These are phyloP conservation scores for Galleria mellonella DNA, from an alignment of 1,140 invertebrate genomes.

Conservation along the genomic window DNA sequence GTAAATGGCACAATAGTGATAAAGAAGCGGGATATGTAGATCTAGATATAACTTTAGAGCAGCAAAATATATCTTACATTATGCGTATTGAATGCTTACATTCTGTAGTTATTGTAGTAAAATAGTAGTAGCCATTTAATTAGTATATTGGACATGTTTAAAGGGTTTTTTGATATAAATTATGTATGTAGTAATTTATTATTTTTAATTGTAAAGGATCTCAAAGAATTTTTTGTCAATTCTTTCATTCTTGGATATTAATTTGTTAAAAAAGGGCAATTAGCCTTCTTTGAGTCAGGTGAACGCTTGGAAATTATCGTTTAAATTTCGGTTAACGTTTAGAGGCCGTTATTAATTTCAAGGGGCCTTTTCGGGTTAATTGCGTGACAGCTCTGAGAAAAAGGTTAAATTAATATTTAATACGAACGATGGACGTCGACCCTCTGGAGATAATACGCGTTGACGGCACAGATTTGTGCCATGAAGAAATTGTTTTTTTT, in stretches of 20 bases:
- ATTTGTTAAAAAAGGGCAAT: conserved; percentile 30
- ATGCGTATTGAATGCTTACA: too few species aligned
- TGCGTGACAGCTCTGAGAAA: conserved; percentile 15
- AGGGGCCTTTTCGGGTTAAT: conserved; percentile 23
- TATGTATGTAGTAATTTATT: neutral
- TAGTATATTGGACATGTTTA: too few species aligned
- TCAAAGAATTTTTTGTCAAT: conserved; percentile 4
- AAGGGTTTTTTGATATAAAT: too few species aligned
- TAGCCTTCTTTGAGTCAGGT: conserved; percentile 30
- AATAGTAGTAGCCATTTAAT: too few species aligned
- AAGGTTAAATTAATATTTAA: conserved; percentile 30
- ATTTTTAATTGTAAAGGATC: neutral
- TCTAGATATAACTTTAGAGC: too few species aligned
- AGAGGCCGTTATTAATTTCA: conserved; percentile 24
- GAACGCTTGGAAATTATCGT: conserved; percentile 29
- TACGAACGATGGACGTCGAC: conserved; percentile 4
- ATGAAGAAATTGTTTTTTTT: conserved; percentile 22
- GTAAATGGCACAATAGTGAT: too few species aligned
- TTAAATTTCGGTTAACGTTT: conserved; percentile 26
- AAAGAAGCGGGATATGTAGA: too few species aligned
- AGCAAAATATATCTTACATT: too few species aligned
- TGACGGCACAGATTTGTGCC: conserved; percentile 13
- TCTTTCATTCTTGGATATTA: conserved; percentile 21
- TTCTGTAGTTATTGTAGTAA: too few species aligned
- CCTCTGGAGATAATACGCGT: conserved; percentile 14